Evolutionary conservation across 2,888 invertebrate genomes (phyloP), one percentile per base, ranked within the genome.

Genomic region (Priocnemis perturbator): DNA sequence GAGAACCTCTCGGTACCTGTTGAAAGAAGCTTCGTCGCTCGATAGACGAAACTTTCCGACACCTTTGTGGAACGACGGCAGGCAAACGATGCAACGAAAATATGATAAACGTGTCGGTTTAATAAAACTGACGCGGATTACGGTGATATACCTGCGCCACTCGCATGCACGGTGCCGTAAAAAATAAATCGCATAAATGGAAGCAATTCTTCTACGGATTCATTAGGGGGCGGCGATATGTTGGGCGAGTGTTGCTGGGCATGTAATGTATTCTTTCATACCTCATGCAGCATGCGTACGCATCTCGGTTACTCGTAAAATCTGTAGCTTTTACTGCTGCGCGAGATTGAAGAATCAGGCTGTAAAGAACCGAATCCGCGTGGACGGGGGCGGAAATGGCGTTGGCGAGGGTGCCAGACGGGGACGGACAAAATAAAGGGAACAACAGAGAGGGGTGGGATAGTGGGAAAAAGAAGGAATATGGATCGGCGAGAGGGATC

Each of bases 271-370:
- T 37, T 37, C 37, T 37, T 37, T 37, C 37, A 37, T 37, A 3
- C 11, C 37, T 37, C 14, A 37, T 37, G 21, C 9, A 48, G 44
- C 19, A 52, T 60, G 61, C 65, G 58, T 30, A 69, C 61, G 64
- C 64, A 61, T 71, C 69, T 71, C 67, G 65, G 59, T 64, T 62
- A 67, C 70, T 83, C 83, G 81, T 85, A 84, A 85, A 85, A 84
- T 85, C 83, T 80, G 77, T 73, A 80, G 79, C 76, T 82, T 85
- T 85, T 83, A 84, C 81, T 78, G 67, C 76, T 73, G 67, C 64
- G 77, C 76, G 78, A 85, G 81, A 86, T 86, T 85, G 84, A 85
- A 85, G 81, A 84, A 82, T 81, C 81, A 76, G 73, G 81, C 78
- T 78, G 81, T 85, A 82, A 81, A 83, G 77, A 67, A 76, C 69